Evolutionary conservation across 2,888 invertebrate genomes (phyloP), one percentile per base, ranked within the genome.

Genomic region (Orthosia cruda): DNA sequence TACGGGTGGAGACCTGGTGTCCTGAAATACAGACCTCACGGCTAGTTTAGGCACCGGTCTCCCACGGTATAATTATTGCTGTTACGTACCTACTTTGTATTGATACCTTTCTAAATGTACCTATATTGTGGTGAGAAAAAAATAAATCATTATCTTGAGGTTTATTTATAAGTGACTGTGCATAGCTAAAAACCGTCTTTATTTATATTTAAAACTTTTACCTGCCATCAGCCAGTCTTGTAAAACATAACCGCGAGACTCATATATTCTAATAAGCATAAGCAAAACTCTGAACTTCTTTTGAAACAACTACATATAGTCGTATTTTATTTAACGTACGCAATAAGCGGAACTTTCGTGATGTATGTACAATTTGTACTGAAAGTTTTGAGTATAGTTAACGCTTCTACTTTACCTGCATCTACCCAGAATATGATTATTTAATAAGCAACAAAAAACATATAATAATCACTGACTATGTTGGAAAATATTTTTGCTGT

Each of bases 291-390:
- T 57, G 62, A 78, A 77, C 66, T 79, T 81, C 80, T 78, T 80
- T 63, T 50, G 63, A 71, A 85, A 81, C 85, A 77, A 86, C 81
- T 74, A 63, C 9, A 40, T 40, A 40, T 40, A 40, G 9, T 40
- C 9, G 40, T 74, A 87, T 79, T 75, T 85, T 81, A 85, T 76
- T 70, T 79, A 81, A 73, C 67, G 40, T 49, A 69, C 65, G 77
- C 74, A 78, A 75, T 80, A 78, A 68, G 50, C 74, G 58, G 50
- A 79, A 80, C 67, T 78, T 82, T 57, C 12, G 18, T 74, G 61
- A 75, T 69, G 63, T 78, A 74, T 50, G 40, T 54, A 55, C n/a
- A 73, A 59, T 77, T 40, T 64, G n/a, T 77, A 55, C 40, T 47
- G 23, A 64, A 59, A 54, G 23, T 58, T 66, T 52, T 40, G n/a